Evolutionary conservation across 2,113 vertebrate species (phyloP).

Genomic region (Crypturellus undulatus): DNA sequence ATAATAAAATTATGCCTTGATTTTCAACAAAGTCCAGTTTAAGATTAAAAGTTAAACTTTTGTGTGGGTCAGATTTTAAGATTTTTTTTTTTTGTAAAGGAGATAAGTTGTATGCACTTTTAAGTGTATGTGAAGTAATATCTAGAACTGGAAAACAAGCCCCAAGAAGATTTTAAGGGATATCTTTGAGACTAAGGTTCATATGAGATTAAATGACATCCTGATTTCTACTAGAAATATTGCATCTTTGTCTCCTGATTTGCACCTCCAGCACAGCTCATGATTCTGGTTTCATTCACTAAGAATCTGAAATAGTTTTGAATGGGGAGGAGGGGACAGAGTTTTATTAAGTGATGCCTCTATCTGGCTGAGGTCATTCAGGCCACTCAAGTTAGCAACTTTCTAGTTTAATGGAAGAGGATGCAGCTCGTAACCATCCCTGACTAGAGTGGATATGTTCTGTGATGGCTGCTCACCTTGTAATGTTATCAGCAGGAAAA

Average conservation of each 20-base stretch:
- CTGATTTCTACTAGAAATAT: background rate
- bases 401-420: background rate
- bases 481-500: background rate
- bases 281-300: background rate
- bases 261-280: background rate
- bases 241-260: background rate
- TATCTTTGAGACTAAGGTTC: background rate
- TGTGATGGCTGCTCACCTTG: background rate
- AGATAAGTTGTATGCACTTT: background rate
- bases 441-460: background rate
- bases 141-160: background rate
- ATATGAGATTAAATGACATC: background rate
- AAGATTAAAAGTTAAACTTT: background rate
- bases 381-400: background rate
- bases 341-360: background rate
- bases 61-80: background rate
- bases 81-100: background rate
- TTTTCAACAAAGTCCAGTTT: background rate
- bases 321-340: background rate
- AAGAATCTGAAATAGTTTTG: background rate
- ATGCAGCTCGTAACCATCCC: background rate
- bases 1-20: slow-evolving; percentile 10
- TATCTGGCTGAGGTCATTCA: background rate
- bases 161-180: background rate
- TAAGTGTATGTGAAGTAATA: background rate